Evolutionary conservation across 2,888 invertebrate genomes (phyloP), one percentile per base, ranked within the genome.

Genomic region (Zelleria hepariella): DNA sequence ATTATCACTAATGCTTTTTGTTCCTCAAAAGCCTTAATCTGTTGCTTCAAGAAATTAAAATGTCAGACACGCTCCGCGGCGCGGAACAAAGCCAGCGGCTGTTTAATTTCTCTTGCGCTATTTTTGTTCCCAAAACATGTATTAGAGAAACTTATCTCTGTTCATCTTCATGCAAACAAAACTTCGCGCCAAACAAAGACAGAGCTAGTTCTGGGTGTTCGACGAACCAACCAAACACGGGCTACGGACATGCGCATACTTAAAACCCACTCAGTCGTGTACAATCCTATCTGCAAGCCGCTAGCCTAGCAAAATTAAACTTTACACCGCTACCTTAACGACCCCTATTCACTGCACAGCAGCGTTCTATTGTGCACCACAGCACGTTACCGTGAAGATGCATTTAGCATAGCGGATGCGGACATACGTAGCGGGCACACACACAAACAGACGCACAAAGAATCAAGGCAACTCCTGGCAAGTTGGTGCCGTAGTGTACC

Each of bases 211-310:
- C 74, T 79, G 77, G 71, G 80, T 78, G 78, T 83, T 81, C 73
- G 72, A 72, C 71, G 70, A 74, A 72, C 68, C 66, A 66, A 73
- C 68, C 66, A 66, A 73, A 76, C 74, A 81, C 74, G 76, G 75
- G 78, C 77, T 77, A 75, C 75, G 74, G 80, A 77, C 86, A 86
- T 86, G 86, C 86, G 86, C 86, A 82, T 73, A 75, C 70, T 70
- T 62, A 66, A 64, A 70, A 66, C 63, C 66, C 63, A 63, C 65
- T 65, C 67, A 68, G 74, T 69, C 70, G 68, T 72, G 75, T 79
- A 79, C 71, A 69, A 79, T 73, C 73, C 65, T 66, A 73, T 74
- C 63, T 68, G 67, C 32, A 42, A 58, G 57, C 15, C 49, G 58
- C 61, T 58, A 59, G 48, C 66, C 70, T 64, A 61, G 61, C 67